phyloP scores from a whole-genome alignment of 2,113 vertebrate species.

The Dipodomys stephensi region DNA sequence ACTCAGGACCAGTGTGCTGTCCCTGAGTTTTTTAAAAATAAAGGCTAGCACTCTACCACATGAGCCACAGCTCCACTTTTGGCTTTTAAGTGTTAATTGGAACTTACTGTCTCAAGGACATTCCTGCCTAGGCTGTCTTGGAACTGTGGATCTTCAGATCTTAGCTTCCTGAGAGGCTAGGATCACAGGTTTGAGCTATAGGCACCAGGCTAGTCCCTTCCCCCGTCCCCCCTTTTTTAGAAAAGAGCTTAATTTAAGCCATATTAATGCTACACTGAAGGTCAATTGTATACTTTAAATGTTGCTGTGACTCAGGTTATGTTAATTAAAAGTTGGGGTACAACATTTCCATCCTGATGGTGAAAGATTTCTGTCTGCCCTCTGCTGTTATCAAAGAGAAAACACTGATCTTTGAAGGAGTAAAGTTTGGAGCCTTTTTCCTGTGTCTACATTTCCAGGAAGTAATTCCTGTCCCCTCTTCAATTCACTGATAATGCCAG shows the following conservation, averaged over 20 bases:
- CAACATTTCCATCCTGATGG: neutral
- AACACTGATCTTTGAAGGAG: neutral
- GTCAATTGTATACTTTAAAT: constrained; percentile 28
- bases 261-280: neutral
- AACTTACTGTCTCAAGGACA: no score
- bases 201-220: no score
- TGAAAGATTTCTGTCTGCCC: neutral
- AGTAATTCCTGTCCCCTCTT: neutral
- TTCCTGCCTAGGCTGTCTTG: no score
- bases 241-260: neutral
- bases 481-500: neutral
- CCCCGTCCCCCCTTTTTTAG: no score
- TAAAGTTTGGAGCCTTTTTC: neutral
- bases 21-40: neutral
- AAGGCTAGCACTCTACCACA: no score
- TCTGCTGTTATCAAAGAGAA: neutral
- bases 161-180: no score
- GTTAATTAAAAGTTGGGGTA: constrained; percentile 1
- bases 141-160: no score
- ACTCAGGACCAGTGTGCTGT: neutral
- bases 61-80: no score
- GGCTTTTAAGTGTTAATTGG: no score
- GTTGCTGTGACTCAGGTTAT: neutral
- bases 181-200: no score
- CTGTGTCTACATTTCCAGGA: neutral